Conservation (phyloP, 2,113 vertebrate genomes). For the Beaufortia kweichowensis region DNA sequence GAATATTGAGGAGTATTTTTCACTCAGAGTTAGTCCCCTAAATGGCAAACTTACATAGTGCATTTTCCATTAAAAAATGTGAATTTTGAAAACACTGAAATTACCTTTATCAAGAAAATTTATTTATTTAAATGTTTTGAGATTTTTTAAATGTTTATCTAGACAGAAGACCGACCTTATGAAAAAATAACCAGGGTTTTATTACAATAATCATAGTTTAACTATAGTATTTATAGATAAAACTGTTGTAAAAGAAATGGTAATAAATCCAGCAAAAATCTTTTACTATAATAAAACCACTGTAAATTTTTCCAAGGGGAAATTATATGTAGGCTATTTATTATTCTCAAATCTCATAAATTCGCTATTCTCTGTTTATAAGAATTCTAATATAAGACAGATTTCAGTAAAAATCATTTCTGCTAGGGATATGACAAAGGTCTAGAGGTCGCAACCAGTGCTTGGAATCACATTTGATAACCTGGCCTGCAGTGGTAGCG, state of each 20-base stretch:
- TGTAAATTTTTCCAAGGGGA: too few species aligned
- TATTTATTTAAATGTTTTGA: neutral
- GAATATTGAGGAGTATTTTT: neutral
- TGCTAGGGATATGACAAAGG: constrained; percentile 22
- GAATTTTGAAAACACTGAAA: neutral
- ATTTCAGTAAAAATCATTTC: constrained; percentile 23
- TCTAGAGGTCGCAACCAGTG: constrained; percentile 29
- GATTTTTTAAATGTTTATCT: neutral
- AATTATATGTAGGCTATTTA: too few species aligned
- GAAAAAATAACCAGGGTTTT: too few species aligned
- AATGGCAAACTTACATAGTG: neutral
- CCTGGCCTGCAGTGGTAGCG: neutral
- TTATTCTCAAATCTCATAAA: neutral
- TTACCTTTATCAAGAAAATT: neutral
- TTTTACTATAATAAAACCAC: too few species aligned
- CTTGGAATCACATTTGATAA: constrained; percentile 32
- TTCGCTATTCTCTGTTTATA: neutral
- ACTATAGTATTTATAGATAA: too few species aligned
- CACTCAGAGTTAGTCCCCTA: constrained; percentile 1
- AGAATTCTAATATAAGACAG: neutral
- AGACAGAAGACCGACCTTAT: neutral
- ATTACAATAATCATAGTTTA: too few species aligned
- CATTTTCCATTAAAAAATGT: neutral
- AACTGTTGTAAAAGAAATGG: too few species aligned
- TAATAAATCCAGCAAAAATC: too few species aligned